Conservation (phyloP, 1,140 invertebrate genomes). For the Caenorhabditis inopinata region DNA sequence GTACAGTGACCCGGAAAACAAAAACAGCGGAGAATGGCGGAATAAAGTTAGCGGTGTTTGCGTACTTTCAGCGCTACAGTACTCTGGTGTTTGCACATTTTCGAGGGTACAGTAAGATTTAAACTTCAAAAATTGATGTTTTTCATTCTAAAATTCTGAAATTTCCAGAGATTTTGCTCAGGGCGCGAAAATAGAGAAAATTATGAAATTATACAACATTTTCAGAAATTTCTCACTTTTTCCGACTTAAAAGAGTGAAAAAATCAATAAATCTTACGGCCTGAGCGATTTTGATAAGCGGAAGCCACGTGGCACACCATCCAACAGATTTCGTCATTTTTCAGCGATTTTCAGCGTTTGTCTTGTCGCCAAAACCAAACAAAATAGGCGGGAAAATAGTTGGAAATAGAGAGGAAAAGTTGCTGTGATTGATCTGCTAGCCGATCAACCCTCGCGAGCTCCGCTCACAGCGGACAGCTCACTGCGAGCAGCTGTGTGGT, state of each 20-base stretch:
- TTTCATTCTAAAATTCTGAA: background rate
- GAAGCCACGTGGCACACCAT: conserved; percentile 22
- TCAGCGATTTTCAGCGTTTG: background rate
- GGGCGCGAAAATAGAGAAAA: too few relatives aligned
- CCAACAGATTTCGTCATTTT: conserved; percentile 2
- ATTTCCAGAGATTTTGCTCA: background rate
- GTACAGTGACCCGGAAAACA: too few relatives aligned
- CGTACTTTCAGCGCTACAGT: background rate
- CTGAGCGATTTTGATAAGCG: background rate
- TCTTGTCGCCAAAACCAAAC: background rate
- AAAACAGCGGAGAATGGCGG: background rate
- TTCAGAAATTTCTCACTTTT: too few relatives aligned
- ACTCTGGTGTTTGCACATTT: background rate
- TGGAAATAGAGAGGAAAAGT: background rate
- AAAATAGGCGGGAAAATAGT: background rate
- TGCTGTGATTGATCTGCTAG: background rate
- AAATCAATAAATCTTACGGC: background rate
- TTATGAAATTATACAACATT: too few relatives aligned
- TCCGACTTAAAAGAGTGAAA: too few relatives aligned
- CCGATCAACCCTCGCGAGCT: too few relatives aligned
- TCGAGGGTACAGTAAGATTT: background rate
- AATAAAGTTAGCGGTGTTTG: background rate
- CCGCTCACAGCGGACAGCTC: too few relatives aligned
- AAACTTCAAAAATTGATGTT: too few relatives aligned
- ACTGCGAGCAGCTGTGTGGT: background rate